Evolutionary conservation across 2,888 invertebrate genomes (phyloP).

Genomic region (Epiblema foenella): DNA sequence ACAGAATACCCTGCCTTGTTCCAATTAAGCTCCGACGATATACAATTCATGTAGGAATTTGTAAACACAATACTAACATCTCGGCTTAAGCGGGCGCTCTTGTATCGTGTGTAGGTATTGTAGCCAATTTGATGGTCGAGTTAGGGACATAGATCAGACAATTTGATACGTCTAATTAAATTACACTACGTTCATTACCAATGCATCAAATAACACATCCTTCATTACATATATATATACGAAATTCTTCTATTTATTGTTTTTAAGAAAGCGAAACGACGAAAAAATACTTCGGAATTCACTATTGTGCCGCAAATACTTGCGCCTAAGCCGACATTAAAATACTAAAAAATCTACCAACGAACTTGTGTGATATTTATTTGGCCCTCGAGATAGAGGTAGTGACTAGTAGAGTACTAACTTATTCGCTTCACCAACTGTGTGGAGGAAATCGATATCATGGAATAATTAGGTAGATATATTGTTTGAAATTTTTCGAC

Average conservation of each 20-base stretch:
- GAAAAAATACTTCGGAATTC: too few species aligned
- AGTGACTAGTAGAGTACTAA: neutral
- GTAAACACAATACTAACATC: slow-evolving; percentile 24
- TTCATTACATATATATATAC: too few species aligned
- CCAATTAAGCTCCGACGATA: slow-evolving; percentile 34
- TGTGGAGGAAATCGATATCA: neutral
- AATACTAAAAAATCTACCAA: neutral
- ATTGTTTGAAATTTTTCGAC: too few species aligned
- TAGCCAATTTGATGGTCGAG: slow-evolving; percentile 14
- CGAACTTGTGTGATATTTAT: neutral
- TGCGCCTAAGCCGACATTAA: too few species aligned
- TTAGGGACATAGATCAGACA: slow-evolving; percentile 7
- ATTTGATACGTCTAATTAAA: slow-evolving; percentile 15
- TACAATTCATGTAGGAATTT: slow-evolving; percentile 37
- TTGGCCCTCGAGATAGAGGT: neutral
- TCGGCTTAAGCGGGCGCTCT: slow-evolving; percentile 22
- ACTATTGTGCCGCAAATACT: neutral
- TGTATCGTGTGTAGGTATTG: slow-evolving; percentile 9
- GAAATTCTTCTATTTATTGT: too few species aligned
- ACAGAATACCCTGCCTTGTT: slow-evolving; percentile 29
- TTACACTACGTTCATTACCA: neutral
- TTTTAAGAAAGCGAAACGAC: too few species aligned
- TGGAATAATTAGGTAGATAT: too few species aligned
- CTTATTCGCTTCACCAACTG: neutral
- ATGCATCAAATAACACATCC: too few species aligned